These are phyloP conservation scores for Hololepta plana DNA, from an alignment of 2,888 invertebrate species.

Conservation along the genomic window DNA sequence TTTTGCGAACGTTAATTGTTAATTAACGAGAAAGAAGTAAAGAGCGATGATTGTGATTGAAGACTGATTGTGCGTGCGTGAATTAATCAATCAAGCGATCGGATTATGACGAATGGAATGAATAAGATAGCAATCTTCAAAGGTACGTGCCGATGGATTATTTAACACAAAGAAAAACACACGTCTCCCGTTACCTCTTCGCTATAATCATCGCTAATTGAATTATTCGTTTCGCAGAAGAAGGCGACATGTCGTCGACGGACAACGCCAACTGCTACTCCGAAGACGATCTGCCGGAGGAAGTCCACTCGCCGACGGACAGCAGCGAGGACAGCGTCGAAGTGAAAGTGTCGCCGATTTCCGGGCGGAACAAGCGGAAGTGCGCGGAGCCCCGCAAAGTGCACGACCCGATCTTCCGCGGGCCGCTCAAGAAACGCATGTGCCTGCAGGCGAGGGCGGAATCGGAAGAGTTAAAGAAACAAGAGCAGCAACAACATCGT, in stretches of 20 bases:
- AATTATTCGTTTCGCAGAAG: constrained; percentile 1
- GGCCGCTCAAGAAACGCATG: constrained; percentile 55
- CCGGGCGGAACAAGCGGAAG: constrained; percentile 46
- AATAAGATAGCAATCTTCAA: constrained; percentile 10
- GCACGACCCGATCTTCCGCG: constrained; percentile 26
- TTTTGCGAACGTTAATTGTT: too few species aligned
- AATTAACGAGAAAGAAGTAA: too few species aligned
- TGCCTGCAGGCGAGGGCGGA: constrained; percentile 30
- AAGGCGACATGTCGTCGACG: background rate
- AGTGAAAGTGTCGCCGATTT: constrained; percentile 39
- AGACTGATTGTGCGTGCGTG: too few species aligned
- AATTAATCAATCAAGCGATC: constrained; percentile 5
- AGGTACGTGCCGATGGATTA: constrained; percentile 7
- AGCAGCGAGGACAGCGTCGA: constrained; percentile 48
- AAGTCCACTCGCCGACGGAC: constrained; percentile 39
- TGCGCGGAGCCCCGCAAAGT: constrained; percentile 47
- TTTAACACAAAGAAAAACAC: constrained; percentile 1
- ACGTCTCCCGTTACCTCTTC: too few species aligned
- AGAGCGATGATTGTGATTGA: too few species aligned
- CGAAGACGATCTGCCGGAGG: constrained; percentile 37
- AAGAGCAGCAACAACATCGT: too few species aligned
- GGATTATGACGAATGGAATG: constrained; percentile 22
- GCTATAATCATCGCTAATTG: too few species aligned
- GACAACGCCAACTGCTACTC: constrained; percentile 1
- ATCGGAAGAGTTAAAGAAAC: too few species aligned